A percentile compares a stretch with the other conserved stretches of the same genome.
These are phyloP conservation scores for Dipodomys stephensi DNA, from an alignment of 2,113 vertebrate genomes.

Conservation along the genomic window DNA sequence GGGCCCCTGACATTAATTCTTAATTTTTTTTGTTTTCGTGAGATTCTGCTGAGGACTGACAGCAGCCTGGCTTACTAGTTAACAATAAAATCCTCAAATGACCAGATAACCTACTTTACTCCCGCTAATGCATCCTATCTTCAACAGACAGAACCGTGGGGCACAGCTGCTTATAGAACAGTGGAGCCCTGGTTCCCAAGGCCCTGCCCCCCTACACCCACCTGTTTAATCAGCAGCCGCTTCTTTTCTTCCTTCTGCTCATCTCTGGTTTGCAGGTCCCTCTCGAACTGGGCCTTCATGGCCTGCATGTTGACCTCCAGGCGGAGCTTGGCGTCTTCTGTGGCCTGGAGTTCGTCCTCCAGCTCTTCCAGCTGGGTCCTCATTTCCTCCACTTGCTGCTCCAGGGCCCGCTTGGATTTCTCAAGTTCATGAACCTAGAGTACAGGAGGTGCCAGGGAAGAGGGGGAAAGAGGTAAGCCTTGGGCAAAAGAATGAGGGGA, in stretches of 20 bases:
- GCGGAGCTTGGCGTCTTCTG: slow-evolving; percentile 97
- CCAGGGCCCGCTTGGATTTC: slow-evolving; percentile 96
- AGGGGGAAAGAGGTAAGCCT: neutral
- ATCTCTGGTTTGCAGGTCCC: slow-evolving; percentile 94
- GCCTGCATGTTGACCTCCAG: slow-evolving; percentile 99
- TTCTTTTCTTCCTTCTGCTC: slow-evolving; percentile 99
- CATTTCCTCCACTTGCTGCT: slow-evolving; percentile 99
- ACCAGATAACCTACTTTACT: neutral
- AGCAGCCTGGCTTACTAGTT: neutral
- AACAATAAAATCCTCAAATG: neutral
- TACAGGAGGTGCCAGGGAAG: neutral
- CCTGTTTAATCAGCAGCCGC: slow-evolving; percentile 96
- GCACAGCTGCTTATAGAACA: too few relatives aligned
- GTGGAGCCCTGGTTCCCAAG: rapidly evolving
- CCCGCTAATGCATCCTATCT: rapidly evolving
- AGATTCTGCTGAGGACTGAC: neutral
- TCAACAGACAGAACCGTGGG: neutral
- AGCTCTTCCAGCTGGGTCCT: slow-evolving; percentile 97
- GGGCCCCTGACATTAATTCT: too few relatives aligned
- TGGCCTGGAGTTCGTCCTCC: slow-evolving; percentile 98
- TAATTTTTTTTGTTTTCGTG: too few relatives aligned
- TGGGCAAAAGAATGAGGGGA: neutral
- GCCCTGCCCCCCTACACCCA: slow-evolving; percentile 45
- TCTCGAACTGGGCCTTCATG: slow-evolving; percentile 98
- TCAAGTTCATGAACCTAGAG: slow-evolving; percentile 96